Evolutionary conservation across 2,797 vertebrate genomes (phyloP).

Genomic region (Phoxinus dragarum): DNA sequence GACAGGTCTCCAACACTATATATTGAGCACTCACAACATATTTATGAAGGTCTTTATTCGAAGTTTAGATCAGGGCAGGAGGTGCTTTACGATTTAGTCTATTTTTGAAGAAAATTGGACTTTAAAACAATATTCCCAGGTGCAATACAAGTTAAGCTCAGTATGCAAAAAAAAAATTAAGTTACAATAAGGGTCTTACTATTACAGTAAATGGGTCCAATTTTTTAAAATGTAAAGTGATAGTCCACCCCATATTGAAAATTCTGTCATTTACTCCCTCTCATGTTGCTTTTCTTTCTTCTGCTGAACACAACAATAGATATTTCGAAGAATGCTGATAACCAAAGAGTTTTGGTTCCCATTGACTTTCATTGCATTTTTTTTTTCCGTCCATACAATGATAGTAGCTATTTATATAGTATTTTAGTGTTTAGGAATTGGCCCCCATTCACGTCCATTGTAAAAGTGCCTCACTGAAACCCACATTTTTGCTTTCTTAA

Average conservation of each 20-base stretch:
- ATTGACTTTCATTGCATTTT: background rate
- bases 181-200: background rate
- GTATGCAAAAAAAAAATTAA: background rate
- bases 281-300: background rate
- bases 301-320: background rate
- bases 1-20: slow-evolving; percentile 13
- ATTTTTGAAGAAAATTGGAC: background rate
- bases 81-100: background rate
- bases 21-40: background rate
- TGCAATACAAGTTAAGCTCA: background rate
- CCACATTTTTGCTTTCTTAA: background rate
- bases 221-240: background rate
- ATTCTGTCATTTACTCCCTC: background rate
- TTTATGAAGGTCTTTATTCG: background rate
- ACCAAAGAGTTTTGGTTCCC: background rate
- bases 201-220: background rate
- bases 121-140: background rate
- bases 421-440: background rate
- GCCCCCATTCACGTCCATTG: background rate
- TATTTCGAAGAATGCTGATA: background rate
- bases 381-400: background rate
- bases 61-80: background rate
- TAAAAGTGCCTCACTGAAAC: background rate
- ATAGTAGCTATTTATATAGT: background rate
- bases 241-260: background rate